Conservation (phyloP, 2,113 vertebrate genomes). For the Sceloporus tristichus region DNA sequence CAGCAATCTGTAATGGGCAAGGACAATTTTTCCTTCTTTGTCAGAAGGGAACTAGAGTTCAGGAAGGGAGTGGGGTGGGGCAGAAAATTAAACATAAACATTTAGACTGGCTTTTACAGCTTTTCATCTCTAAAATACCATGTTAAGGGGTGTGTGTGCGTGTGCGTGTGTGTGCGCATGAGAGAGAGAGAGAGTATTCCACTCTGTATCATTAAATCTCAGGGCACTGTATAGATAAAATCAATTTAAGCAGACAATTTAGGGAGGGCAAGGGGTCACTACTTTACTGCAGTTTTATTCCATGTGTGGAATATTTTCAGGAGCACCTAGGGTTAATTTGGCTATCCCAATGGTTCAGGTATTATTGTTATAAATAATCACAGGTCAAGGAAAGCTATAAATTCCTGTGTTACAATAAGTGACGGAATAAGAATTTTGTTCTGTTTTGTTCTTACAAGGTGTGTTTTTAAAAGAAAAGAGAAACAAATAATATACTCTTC, state of each 20-base stretch:
- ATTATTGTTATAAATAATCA: background rate
- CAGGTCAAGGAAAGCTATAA: background rate
- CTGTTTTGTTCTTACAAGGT: background rate
- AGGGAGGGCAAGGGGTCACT: background rate
- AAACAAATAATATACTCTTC: background rate
- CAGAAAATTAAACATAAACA: background rate
- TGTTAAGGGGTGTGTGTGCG: background rate
- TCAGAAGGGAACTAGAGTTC: conserved; percentile 42
- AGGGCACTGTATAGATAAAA: too few species aligned
- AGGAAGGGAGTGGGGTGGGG: conserved; percentile 6
- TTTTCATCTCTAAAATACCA: background rate
- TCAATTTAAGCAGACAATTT: too few species aligned
- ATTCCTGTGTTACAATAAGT: background rate
- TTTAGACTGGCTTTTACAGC: background rate
- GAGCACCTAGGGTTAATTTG: background rate
- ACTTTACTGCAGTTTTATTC: background rate
- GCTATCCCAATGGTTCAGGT: background rate
- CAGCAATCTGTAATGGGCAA: background rate
- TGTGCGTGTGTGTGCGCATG: too few species aligned
- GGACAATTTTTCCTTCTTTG: conserved; percentile 6
- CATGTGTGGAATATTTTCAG: background rate
- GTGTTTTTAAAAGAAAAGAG: background rate
- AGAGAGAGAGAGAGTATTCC: too few species aligned
- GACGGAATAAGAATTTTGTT: background rate
- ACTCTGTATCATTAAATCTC: too few species aligned